A percentile compares a stretch with the other conserved stretches of the same genome.
Evolutionary conservation across 53 echinoderm and acorn worm genomes (phyloP).

Genomic region (Luidia sarsii): DNA sequence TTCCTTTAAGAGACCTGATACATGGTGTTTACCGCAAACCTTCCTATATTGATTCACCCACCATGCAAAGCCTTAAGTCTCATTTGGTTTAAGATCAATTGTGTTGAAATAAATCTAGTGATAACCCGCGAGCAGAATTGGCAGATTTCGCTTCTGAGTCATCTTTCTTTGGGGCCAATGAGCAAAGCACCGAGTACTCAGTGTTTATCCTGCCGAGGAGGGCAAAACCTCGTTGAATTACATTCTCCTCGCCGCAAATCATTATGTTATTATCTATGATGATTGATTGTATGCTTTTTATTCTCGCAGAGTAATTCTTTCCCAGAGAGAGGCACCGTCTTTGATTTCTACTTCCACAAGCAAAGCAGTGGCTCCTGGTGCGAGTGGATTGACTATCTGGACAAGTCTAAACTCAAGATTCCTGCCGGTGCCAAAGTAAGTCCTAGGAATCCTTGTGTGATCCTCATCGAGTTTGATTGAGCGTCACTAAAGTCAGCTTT

Average conservation of each 20-base stretch:
- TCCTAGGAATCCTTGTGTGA: neutral
- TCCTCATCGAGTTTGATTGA: too few relatives aligned
- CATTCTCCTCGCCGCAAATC: too few relatives aligned
- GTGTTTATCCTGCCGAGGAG: too few relatives aligned
- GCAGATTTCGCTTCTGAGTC: too few relatives aligned
- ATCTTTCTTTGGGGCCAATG: too few relatives aligned
- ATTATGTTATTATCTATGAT: too few relatives aligned
- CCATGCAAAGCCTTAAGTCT: neutral
- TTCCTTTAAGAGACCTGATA: neutral
- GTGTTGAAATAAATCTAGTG: neutral
- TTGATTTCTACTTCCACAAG: slow-evolving; percentile 98
- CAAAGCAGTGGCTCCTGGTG: slow-evolving; percentile 91
- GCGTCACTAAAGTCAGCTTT: neutral
- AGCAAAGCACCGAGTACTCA: too few relatives aligned
- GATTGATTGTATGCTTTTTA: too few relatives aligned
- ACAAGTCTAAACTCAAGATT: slow-evolving; percentile 78
- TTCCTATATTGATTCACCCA: neutral
- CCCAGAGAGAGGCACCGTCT: slow-evolving; percentile 89
- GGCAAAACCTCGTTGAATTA: too few relatives aligned
- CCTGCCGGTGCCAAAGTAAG: slow-evolving; percentile 88
- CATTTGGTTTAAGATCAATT: neutral
- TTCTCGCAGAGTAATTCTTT: slow-evolving; percentile 94
- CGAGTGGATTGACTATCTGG: slow-evolving; percentile 93
- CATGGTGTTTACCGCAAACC: neutral
- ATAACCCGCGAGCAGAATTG: too few relatives aligned